These are phyloP conservation scores for Dromas ardeola DNA, from an alignment of 2,113 vertebrate species.

Conservation along the genomic window DNA sequence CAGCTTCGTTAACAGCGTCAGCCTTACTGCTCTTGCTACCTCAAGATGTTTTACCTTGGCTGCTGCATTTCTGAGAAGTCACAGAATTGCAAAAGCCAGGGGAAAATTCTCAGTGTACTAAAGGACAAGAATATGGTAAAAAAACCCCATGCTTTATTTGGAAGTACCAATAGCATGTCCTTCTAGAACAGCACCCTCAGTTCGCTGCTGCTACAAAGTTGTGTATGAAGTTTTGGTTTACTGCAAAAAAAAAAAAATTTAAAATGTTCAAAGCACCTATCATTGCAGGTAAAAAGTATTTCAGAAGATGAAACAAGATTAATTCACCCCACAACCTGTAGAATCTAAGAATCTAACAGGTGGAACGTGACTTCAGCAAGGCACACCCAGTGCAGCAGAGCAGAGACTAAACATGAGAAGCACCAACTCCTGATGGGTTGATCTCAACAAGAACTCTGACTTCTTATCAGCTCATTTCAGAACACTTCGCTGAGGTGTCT, in stretches of 20 bases:
- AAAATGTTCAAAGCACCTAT: not conserved
- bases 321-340: not conserved
- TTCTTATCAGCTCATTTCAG: not conserved
- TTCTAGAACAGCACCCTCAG: no score
- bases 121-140: not conserved
- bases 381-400: not conserved
- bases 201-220: not conserved
- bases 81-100: not conserved
- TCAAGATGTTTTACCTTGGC: not conserved
- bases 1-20: not conserved
- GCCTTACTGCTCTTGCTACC: not conserved
- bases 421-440: not conserved
- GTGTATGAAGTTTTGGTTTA: not conserved
- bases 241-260: not conserved
- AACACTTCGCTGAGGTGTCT: accelerated
- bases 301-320: not conserved
- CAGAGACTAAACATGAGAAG: not conserved
- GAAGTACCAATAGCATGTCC: not conserved
- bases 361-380: not conserved
- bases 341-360: not conserved
- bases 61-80: not conserved
- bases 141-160: not conserved
- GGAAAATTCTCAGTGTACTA: not conserved
- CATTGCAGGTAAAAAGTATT: not conserved
- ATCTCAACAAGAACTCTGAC: not conserved